phyloP scores from a whole-genome alignment of 2,888 invertebrate genomes.

The Lacanobia oleracea region DNA sequence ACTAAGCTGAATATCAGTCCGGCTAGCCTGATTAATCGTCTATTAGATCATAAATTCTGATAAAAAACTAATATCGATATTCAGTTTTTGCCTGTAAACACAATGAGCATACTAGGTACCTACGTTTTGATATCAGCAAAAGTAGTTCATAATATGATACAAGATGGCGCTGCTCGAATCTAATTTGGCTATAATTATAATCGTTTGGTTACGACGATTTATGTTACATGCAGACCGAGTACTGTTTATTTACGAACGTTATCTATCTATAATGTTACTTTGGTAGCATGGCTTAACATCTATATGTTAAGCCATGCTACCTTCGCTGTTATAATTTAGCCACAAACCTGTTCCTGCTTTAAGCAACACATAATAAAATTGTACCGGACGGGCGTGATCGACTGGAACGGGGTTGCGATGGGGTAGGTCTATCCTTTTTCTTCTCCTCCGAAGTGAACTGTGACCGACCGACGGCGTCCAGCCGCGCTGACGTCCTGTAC shows the following conservation, averaged over 20 bases:
- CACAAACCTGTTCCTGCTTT: no score
- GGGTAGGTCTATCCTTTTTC: no score
- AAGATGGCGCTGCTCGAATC: slow-evolving; percentile 45
- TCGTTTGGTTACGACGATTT: background rate
- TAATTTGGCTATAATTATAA: background rate
- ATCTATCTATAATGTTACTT: background rate
- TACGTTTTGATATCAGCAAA: slow-evolving; percentile 6
- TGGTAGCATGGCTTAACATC: no score
- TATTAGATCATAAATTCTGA: slow-evolving; percentile 16
- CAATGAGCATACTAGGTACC: background rate
- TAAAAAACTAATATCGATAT: slow-evolving; percentile 14
- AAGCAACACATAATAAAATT: no score
- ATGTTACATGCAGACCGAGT: background rate
- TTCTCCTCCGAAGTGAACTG: no score
- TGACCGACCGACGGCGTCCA: no score
- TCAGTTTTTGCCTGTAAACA: slow-evolving; percentile 4
- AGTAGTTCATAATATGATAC: background rate
- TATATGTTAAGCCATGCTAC: no score
- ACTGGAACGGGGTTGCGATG: no score
- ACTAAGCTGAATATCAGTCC: slow-evolving; percentile 3
- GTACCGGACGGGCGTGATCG: no score
- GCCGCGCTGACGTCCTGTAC: no score
- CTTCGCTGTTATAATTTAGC: no score
- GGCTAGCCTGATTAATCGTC: background rate
- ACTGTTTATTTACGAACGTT: background rate